A percentile compares a stretch with the other conserved stretches of the same genome.
Conservation (phyloP, 2,113 vertebrate species). For the Calonectris borealis region DNA sequence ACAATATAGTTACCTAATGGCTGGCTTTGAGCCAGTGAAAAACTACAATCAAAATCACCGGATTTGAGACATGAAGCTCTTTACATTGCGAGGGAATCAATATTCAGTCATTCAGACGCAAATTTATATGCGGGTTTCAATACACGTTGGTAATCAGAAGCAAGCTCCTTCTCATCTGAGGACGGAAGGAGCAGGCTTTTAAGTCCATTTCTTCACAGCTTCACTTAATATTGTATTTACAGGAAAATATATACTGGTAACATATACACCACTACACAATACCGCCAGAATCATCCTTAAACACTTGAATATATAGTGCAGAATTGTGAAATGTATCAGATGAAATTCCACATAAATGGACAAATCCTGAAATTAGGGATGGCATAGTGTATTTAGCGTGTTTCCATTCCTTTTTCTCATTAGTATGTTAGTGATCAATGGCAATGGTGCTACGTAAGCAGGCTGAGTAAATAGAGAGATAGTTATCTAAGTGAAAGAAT, state of each 20-base stretch:
- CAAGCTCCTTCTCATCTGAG: slow-evolving; percentile 46
- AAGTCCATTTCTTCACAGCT: slow-evolving; percentile 60
- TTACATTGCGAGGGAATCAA: slow-evolving; percentile 65
- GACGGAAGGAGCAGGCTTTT: slow-evolving; percentile 52
- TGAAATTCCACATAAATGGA: slow-evolving; percentile 76
- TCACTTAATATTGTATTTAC: slow-evolving; percentile 62
- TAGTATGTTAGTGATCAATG: slow-evolving; percentile 59
- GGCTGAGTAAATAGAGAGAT: slow-evolving; percentile 43
- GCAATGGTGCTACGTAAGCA: slow-evolving; percentile 76
- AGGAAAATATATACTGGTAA: slow-evolving; percentile 63
- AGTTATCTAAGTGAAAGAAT: slow-evolving; percentile 36
- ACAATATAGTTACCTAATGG: slow-evolving; percentile 25
- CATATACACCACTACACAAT: slow-evolving; percentile 60
- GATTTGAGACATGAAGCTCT: slow-evolving; percentile 43
- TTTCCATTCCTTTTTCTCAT: slow-evolving; percentile 69
- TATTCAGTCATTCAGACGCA: slow-evolving; percentile 24
- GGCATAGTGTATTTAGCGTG: slow-evolving; percentile 11
- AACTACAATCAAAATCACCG: slow-evolving; percentile 42
- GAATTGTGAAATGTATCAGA: slow-evolving; percentile 79
- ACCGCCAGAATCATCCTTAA: slow-evolving; percentile 77
- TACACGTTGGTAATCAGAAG: slow-evolving; percentile 32
- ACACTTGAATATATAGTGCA: slow-evolving; percentile 89
- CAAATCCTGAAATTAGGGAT: slow-evolving; percentile 60
- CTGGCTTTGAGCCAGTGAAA: slow-evolving; percentile 63
- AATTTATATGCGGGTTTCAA: slow-evolving; percentile 30